Conservation (phyloP, 2,797 vertebrate genomes). For the Leptatherina wallacei region DNA sequence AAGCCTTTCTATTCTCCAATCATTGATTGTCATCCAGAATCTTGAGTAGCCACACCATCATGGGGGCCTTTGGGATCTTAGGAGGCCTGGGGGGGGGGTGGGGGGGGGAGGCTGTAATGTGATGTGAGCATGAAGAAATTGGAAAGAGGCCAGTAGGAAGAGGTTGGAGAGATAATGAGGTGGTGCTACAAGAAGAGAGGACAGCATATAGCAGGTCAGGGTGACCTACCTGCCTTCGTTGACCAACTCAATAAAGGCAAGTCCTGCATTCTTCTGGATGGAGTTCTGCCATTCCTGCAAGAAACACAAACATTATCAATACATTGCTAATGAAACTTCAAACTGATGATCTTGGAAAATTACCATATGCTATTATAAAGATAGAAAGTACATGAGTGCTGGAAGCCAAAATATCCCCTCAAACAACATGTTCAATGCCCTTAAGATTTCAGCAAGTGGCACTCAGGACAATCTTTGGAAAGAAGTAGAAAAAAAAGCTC, state of each 20-base stretch:
- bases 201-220: neutral
- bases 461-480: neutral
- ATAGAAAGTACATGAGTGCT: neutral
- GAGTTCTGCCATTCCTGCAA: slow-evolving; percentile 95
- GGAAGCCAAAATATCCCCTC: neutral
- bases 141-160: slow-evolving; percentile 31
- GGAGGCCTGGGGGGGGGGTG: neutral
- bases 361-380: neutral
- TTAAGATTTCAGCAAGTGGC: neutral
- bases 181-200: slow-evolving; percentile 15
- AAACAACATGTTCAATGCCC: neutral
- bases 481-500: neutral
- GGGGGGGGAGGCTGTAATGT: slow-evolving; percentile 25
- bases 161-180: slow-evolving; percentile 55
- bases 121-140: slow-evolving; percentile 39
- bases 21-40: slow-evolving; percentile 71
- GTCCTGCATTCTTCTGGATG: slow-evolving; percentile 95
- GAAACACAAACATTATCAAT: slow-evolving; percentile 29
- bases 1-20: slow-evolving; percentile 38
- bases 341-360: neutral
- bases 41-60: slow-evolving; percentile 54
- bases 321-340: neutral
- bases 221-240: slow-evolving; percentile 91
- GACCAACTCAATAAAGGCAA: slow-evolving; percentile 94
- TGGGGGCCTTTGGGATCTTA: slow-evolving; percentile 28